Evolutionary conservation across 2,888 invertebrate genomes (phyloP), one percentile per base, ranked within the genome.

Genomic region (Cephonodes hylas): DNA sequence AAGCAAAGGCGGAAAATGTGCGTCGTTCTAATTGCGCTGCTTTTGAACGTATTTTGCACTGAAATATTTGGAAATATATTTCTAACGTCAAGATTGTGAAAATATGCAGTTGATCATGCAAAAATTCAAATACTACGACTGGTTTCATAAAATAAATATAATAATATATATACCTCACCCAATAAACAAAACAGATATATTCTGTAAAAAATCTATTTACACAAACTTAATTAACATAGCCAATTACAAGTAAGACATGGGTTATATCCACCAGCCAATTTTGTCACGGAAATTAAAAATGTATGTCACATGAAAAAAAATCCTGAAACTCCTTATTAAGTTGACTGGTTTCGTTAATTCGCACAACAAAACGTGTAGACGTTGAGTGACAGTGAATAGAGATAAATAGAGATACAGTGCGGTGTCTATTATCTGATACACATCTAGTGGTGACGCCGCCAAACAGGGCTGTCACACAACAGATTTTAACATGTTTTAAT

Each of bases 361-460:
- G 66, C 69, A 59, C 48, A 62, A 65, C 59, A 57, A 48, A 38
- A 61, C 48, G 46, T 44, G 23, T 42, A 57, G 61, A 59, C 25
- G 42, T 25, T 61, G 59, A 59, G 59, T 63, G 63, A 63, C 63
- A 63, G 76, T 80, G 81, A 83, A 83, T 80, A 81, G 74, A 84
- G 85, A 87, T 82, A 84, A 53, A 53, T 53, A 53, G 53, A 53
- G 53, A 53, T 53, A 53, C 18, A 53, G 81, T 79, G 85, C 83
- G 83, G 79, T 79, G 80, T 89, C 89, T 87, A 91, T 91, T 91
- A 90, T 89, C 86, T 89, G 91, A 91, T 91, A 90, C 77, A 76
- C 81, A 90, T 90, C 91, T 89, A 15, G 53, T 18, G 20, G 18
- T 31, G 10, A 18, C 31, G 10, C 27, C 10, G 53, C 3, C 6